Evolutionary conservation across 2,113 vertebrate genomes (phyloP).

Genomic region (Anoplopoma fimbria): DNA sequence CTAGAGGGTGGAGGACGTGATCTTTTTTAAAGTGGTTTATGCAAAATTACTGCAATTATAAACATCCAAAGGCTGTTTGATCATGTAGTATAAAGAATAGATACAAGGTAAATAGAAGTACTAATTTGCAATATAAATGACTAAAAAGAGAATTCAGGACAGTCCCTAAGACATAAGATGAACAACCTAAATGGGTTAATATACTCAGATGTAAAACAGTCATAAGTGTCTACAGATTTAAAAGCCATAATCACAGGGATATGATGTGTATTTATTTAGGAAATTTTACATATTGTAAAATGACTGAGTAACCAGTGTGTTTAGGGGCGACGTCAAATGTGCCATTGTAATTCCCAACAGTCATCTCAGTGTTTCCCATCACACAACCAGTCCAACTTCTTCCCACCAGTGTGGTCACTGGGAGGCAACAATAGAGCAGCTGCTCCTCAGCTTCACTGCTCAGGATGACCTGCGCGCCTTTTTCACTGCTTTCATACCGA

Average conservation of each 20-base stretch:
- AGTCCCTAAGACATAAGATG: background rate
- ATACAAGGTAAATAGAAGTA: background rate
- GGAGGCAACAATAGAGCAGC: slow-evolving; percentile 78
- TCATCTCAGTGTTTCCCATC: slow-evolving; percentile 39
- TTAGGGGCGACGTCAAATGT: background rate
- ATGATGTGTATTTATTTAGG: background rate
- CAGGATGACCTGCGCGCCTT: slow-evolving; percentile 70
- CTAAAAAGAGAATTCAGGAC: background rate
- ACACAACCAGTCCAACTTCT: slow-evolving; percentile 45
- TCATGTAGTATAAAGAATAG: background rate
- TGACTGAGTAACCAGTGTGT: background rate
- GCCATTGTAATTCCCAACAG: background rate
- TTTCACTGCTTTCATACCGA: slow-evolving; percentile 25
- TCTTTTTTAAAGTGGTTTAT: background rate
- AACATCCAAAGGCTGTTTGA: background rate
- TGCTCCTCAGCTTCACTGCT: slow-evolving; percentile 71
- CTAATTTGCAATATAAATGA: background rate
- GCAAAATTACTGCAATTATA: background rate
- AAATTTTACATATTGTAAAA: slow-evolving; percentile 4
- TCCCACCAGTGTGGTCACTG: slow-evolving; percentile 72
- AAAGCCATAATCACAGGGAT: background rate
- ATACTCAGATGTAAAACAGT: background rate
- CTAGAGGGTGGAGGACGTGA: background rate
- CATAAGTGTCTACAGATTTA: no score
- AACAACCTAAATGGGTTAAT: background rate